Conservation (phyloP, 2,888 invertebrate species). For the Melinaea menophilus region DNA sequence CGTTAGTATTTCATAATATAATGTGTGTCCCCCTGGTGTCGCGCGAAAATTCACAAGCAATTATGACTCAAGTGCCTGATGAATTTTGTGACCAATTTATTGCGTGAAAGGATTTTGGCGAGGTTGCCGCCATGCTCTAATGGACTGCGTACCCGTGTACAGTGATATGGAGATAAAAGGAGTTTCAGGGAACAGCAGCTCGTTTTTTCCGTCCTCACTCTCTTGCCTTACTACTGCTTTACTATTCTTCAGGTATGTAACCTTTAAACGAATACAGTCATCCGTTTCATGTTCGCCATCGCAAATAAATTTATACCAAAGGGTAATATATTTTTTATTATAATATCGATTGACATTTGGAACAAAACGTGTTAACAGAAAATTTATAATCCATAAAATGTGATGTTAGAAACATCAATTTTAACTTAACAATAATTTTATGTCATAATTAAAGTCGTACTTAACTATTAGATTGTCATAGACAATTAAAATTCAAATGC, state of each 20-base stretch:
- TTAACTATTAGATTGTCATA: too few relatives aligned
- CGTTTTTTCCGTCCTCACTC: conserved; percentile 71
- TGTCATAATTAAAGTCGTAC: too few relatives aligned
- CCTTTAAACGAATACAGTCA: not conserved
- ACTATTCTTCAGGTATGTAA: conserved; percentile 61
- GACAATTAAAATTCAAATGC: too few relatives aligned
- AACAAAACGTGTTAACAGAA: too few relatives aligned
- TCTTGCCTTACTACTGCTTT: conserved; percentile 60
- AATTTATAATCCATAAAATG: too few relatives aligned
- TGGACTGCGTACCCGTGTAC: conserved; percentile 59
- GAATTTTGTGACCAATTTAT: conserved; percentile 68
- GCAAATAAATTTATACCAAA: too few relatives aligned
- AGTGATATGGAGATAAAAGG: conserved; percentile 75
- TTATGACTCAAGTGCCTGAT: conserved; percentile 76
- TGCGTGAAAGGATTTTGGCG: conserved; percentile 68
- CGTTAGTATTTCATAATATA: conserved; percentile 75
- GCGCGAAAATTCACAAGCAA: conserved; percentile 75
- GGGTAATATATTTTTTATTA: too few relatives aligned
- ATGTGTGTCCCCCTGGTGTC: conserved; percentile 73
- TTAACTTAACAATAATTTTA: too few relatives aligned
- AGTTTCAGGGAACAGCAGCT: conserved; percentile 57
- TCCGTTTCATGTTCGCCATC: too few relatives aligned
- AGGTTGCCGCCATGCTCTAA: conserved; percentile 58
- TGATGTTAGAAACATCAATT: too few relatives aligned
- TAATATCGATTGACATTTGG: too few relatives aligned